Conservation (phyloP, 2,113 vertebrate species). For the Dasyurus viverrinus region DNA sequence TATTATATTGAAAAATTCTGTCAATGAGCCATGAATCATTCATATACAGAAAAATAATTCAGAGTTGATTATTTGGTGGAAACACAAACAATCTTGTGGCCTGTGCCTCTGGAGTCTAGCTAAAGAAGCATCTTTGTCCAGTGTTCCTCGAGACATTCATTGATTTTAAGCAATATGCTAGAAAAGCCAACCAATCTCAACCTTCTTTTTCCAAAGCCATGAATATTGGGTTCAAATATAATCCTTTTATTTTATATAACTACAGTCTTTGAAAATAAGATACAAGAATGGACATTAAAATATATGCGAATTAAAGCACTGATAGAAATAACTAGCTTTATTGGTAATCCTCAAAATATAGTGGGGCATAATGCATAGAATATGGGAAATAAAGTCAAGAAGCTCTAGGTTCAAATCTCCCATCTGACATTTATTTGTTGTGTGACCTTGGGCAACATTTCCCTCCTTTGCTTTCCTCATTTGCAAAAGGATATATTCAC, state of each 20-base stretch:
- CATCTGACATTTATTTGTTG: background rate
- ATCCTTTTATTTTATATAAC: background rate
- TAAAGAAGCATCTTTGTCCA: background rate
- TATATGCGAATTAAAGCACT: background rate
- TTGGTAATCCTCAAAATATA: background rate
- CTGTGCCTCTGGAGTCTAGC: background rate
- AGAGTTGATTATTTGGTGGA: background rate
- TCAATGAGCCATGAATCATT: background rate
- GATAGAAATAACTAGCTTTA: background rate
- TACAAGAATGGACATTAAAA: background rate
- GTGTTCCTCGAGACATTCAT: background rate
- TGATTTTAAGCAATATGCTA: slow-evolving; percentile 24
- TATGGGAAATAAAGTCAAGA: background rate
- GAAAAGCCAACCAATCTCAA: background rate
- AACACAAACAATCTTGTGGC: background rate
- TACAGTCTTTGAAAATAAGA: background rate
- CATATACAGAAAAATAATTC: background rate
- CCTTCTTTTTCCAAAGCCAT: background rate
- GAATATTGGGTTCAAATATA: slow-evolving; percentile 4
- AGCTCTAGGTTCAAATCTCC: background rate
- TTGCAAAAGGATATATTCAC: background rate
- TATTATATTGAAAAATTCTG: too few species aligned
- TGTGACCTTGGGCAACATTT: background rate
- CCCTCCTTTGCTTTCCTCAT: background rate
- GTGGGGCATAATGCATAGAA: background rate